These are phyloP conservation scores for Theristicus caerulescens DNA, from an alignment of 2,113 vertebrate genomes.

Conservation along the genomic window DNA sequence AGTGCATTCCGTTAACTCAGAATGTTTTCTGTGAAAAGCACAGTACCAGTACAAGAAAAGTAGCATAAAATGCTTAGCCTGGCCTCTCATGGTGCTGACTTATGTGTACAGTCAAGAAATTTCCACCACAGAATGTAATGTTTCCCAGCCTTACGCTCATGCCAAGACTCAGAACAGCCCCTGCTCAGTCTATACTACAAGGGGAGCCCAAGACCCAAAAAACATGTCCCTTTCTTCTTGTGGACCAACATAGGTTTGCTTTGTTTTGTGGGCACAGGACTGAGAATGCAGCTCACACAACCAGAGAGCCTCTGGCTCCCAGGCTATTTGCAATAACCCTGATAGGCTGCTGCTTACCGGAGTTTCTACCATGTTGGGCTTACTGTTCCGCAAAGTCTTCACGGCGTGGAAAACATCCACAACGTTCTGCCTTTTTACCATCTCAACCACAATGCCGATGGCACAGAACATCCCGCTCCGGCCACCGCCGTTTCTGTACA, in stretches of 20 bases:
- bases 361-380: slow-evolving; percentile 98
- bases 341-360: slow-evolving; percentile 78
- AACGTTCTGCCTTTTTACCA: slow-evolving; percentile 97
- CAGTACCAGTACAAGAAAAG: background rate
- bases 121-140: background rate
- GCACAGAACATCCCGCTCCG: slow-evolving; percentile 96
- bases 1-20: background rate
- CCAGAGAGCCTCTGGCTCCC: background rate
- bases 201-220: background rate
- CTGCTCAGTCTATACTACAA: background rate
- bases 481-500: slow-evolving; percentile 89
- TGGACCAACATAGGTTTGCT: background rate
- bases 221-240: background rate
- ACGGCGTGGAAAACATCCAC: slow-evolving; percentile 97
- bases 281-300: background rate
- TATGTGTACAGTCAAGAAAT: background rate
- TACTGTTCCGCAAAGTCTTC: slow-evolving; percentile 96
- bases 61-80: background rate
- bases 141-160: background rate
- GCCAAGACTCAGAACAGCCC: background rate
- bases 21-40: background rate
- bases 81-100: background rate
- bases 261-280: background rate
- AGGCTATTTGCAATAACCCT: background rate
- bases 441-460: slow-evolving; percentile 96